A percentile compares a stretch with the other conserved stretches of the same genome.
Evolutionary conservation across 2,113 vertebrate species (phyloP).

Genomic region (Centropus bengalensis): DNA sequence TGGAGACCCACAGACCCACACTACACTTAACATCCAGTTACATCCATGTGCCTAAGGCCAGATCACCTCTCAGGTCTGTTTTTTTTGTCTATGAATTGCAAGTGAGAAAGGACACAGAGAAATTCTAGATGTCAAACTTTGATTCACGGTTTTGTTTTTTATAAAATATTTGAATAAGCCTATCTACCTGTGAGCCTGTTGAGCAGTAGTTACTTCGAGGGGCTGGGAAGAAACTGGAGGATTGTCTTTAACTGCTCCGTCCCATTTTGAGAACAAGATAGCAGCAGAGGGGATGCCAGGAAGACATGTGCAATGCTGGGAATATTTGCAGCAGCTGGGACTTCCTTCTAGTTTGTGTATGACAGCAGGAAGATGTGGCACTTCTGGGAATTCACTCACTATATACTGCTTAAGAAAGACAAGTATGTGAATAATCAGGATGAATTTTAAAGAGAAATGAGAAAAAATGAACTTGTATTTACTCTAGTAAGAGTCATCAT

Average conservation of each 20-base stretch:
- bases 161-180: background rate
- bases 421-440: background rate
- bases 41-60: background rate
- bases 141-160: rapidly evolving
- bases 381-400: background rate
- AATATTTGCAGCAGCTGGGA: background rate
- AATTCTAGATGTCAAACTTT: background rate
- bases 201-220: background rate
- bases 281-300: rapidly evolving
- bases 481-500: background rate
- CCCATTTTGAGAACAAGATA: background rate
- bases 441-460: background rate
- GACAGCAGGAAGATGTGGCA: background rate
- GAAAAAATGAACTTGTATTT: background rate
- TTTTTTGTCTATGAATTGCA: background rate
- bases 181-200: background rate
- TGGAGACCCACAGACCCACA: too few species aligned
- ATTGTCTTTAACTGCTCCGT: background rate
- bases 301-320: rapidly evolving
- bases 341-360: rapidly evolving
- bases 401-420: background rate
- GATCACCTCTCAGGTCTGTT: background rate
- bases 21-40: background rate
- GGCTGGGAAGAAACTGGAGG: background rate
- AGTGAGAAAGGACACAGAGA: background rate